phyloP scores from a whole-genome alignment of 2,888 invertebrate genomes.

The Drosophila mettleri region DNA sequence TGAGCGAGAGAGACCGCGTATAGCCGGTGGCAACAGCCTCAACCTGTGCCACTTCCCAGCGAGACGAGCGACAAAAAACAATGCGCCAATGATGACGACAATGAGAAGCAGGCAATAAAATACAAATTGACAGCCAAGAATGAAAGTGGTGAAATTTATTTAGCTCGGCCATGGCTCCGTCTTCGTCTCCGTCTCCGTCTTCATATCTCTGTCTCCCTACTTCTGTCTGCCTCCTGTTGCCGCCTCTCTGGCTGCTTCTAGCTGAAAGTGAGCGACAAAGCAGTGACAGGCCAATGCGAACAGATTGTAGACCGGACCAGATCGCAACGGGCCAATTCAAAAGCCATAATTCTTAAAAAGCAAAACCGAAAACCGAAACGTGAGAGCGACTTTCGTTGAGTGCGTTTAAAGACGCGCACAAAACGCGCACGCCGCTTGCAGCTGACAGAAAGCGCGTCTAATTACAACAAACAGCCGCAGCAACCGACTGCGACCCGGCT shows the following conservation, averaged over 20 bases:
- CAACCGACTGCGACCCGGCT: constrained; percentile 9
- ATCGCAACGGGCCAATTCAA: constrained; percentile 53
- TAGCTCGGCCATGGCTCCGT: constrained; percentile 21
- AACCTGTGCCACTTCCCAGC: constrained; percentile 61
- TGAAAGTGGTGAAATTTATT: constrained; percentile 74
- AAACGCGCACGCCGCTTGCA: constrained; percentile 35
- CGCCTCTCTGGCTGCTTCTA: constrained; percentile 14
- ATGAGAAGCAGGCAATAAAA: constrained; percentile 63
- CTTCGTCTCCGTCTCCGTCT: constrained; percentile 27
- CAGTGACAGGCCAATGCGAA: constrained; percentile 43
- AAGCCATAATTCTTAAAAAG: constrained; percentile 58
- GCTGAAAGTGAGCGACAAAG: constrained; percentile 66
- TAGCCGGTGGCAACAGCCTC: constrained; percentile 17
- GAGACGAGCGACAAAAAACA: constrained; percentile 16
- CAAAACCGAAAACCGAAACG: constrained; percentile 60
- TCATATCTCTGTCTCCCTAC: not conserved
- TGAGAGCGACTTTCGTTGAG: constrained; percentile 64
- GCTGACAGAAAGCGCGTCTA: constrained; percentile 65
- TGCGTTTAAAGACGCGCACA: constrained; percentile 47
- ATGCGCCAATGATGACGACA: constrained; percentile 51
- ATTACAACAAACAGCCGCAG: constrained; percentile 38
- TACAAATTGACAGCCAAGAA: constrained; percentile 72
- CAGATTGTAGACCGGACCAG: constrained; percentile 30
- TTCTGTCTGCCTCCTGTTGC: not conserved
- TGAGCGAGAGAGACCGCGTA: not conserved